A percentile compares a stretch with the other conserved stretches of the same genome.
These are phyloP conservation scores for Caligus rogercresseyi DNA, from an alignment of 1,140 invertebrate species.

Conservation along the genomic window DNA sequence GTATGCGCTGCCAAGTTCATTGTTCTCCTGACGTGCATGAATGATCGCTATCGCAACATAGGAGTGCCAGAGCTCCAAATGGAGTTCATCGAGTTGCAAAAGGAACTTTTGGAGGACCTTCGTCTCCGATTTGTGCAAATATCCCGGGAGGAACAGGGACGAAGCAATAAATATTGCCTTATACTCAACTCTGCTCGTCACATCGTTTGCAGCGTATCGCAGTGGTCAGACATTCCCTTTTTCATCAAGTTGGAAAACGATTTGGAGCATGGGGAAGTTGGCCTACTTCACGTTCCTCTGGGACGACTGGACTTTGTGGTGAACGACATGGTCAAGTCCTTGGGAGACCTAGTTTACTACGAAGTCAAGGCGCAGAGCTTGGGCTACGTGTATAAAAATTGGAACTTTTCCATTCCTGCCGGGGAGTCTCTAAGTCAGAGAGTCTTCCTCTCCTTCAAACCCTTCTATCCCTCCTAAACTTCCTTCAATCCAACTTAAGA, in stretches of 20 bases:
- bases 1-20: constrained; percentile 2
- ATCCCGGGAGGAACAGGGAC: neutral
- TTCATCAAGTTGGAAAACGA: neutral
- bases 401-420: neutral
- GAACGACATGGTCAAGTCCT: neutral
- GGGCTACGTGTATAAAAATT: neutral
- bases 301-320: constrained; percentile 2
- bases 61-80: neutral
- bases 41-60: neutral
- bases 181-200: constrained; percentile 8
- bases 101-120: constrained; percentile 6
- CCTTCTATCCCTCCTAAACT: constrained; percentile 1
- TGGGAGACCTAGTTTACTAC: neutral
- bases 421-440: neutral
- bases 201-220: neutral
- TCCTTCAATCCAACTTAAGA: neutral
- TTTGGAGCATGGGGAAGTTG: neutral
- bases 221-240: constrained; percentile 9
- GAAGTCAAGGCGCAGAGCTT: neutral
- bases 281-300: neutral
- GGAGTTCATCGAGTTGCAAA: constrained; percentile 5
- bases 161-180: neutral
- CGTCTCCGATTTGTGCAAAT: constrained; percentile 10
- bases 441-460: neutral
- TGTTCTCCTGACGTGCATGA: neutral